These are phyloP conservation scores for Ophion slaviceki DNA, from an alignment of 2,888 invertebrate genomes.

Conservation along the genomic window DNA sequence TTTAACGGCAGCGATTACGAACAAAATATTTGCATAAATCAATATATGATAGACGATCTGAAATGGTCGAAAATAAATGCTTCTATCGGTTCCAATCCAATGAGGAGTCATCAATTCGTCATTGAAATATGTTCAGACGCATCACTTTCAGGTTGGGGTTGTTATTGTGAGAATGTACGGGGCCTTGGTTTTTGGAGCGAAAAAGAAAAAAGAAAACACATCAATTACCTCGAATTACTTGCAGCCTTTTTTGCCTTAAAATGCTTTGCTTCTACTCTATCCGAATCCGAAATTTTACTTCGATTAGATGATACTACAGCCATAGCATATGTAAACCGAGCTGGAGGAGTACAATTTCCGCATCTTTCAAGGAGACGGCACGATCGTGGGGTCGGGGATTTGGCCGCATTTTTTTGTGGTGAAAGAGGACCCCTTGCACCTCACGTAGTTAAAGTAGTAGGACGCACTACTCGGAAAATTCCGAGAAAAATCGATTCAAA, in stretches of 20 bases:
- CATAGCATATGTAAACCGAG: slow-evolving; percentile 51
- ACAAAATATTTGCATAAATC: slow-evolving; percentile 51
- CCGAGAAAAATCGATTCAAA: too few species aligned
- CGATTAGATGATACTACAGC: slow-evolving; percentile 69
- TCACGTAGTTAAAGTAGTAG: too few species aligned
- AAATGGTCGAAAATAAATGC: slow-evolving; percentile 65
- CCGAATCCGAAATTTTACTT: slow-evolving; percentile 63
- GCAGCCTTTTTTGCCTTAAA: slow-evolving; percentile 26
- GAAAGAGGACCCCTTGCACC: too few species aligned
- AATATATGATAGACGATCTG: slow-evolving; percentile 54
- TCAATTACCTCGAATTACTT: slow-evolving; percentile 40
- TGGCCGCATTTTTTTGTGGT: too few species aligned
- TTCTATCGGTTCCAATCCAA: slow-evolving; percentile 55
- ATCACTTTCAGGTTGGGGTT: slow-evolving; percentile 66
- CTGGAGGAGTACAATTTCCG: too few species aligned
- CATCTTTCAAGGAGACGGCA: too few species aligned
- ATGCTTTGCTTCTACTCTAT: slow-evolving; percentile 32
- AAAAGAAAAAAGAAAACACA: slow-evolving; percentile 60
- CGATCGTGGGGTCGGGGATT: too few species aligned
- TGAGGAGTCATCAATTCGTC: slow-evolving; percentile 50
- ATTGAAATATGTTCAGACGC: slow-evolving; percentile 65
- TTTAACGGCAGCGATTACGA: slow-evolving; percentile 61
- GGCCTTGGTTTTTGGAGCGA: slow-evolving; percentile 61
- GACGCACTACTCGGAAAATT: too few species aligned
- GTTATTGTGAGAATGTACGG: slow-evolving; percentile 44